Base-by-base conservation (phyloP, 2,113 vertebrate species). In the Dicerorhinus sumatrensis region DNA sequence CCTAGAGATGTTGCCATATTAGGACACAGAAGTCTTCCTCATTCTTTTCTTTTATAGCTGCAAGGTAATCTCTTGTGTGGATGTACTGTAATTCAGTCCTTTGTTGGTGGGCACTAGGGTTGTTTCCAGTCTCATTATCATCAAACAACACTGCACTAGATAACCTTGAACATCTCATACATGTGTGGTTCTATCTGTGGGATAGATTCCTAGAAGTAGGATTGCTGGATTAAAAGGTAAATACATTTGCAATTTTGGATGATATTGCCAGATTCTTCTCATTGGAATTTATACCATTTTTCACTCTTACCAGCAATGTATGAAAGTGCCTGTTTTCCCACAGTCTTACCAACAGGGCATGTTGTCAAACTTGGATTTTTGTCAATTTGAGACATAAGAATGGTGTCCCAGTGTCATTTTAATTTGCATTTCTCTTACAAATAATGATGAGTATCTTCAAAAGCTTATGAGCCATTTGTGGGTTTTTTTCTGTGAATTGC, bases 351-450 rank as follows among this genome's bases (percentile, higher is more conserved):
- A 92, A 72, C 33, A 93, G 42, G 29, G 3, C 62, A 33, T 80
- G 11, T 36, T 94, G 42, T 85, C 42, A 92, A 73, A 92, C 69
- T 92, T 39, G 46, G 56, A 73, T 73, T 93, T 94, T 95, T 87
- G 84, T 92, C 80, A 83, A n/a, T 25, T 42, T 87, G 46, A 90
- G 54, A 86, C 46, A 56, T 23, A 84, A 76, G 62, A 93, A 77
- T 91, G 81, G 23, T 89, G 51, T 83, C 39, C 36, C 29, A 10
- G 54, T 83, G 29, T 58, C 48, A 10, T 76, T 93, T 90, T 62
- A 90, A 70, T 90, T 97, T 93, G 14, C 63, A 96, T 95, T 87
- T 96, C 58, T 96, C 25, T 89, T 77, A 31, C 46, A 94, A 97
- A 77, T 79, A 93, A 73, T 67, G 70, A 65, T 89, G 9, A 69